Evolutionary conservation across 2,797 vertebrate genomes (phyloP), one percentile per base, ranked within the genome.

Genomic region (Merluccius polli): DNA sequence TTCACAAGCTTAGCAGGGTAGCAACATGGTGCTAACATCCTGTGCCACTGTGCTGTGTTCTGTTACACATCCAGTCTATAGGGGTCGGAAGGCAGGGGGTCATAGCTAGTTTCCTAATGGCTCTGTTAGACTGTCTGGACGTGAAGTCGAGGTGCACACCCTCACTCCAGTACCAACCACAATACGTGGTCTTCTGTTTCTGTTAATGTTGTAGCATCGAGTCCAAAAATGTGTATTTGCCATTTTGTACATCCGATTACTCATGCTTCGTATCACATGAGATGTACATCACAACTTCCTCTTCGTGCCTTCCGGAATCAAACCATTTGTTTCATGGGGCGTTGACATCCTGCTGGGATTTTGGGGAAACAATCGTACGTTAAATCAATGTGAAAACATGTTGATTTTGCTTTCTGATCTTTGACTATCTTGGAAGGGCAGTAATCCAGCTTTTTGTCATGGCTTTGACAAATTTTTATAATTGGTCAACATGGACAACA

Each of bases 21-120:
- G 80, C 63, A 77, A 75, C 52, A 24, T 9, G 1, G 52, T 90
- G 82, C 89, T 87, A 91, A 90, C 90, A 90, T 91, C 92, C 89
- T 87, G 81, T 85, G 80, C 78, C 79, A 83, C 82, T 88, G 88
- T 89, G 86, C 85, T 79, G 52, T 1, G n/a, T 24, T 27, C 8
- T 63, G 52, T 24, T n/a, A 79, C 71, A 87, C 83, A 87, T 86
- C 85, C 80, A 79, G 85, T 85, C 82, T 77, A 73, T 9, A 63
- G 73, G 76, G 85, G 84, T 87, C 82, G 81, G 72, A 72, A 88
- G 81, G 86, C 87, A 89, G 78, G 81, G 81, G 91, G 89, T 91
- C 89, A 89, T 85, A 88, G 78, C 83, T 81, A 85, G 90, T 90
- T 92, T 89, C 90, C n/a, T 63, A 24, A 27, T 63, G 52, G 8